Conservation (phyloP, 2,888 invertebrate species). For the Clostera curtula region DNA sequence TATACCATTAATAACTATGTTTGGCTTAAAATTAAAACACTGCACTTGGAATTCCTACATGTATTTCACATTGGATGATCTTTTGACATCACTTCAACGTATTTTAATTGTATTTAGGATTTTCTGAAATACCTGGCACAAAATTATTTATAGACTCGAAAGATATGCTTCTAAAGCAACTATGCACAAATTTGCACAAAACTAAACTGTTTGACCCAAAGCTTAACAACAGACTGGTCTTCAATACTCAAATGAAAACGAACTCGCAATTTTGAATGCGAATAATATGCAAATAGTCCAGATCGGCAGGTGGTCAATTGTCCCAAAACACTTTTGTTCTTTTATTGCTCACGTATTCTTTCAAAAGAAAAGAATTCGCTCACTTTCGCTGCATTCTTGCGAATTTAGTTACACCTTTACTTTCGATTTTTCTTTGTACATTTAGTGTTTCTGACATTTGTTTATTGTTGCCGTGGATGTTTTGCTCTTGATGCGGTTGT, state of each 20-base stretch:
- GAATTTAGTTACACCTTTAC: conserved; percentile 49
- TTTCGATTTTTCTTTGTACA: conserved; percentile 33
- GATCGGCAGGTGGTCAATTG: conserved; percentile 62
- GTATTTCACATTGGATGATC: too few species aligned
- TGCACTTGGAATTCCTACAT: too few species aligned
- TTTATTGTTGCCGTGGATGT: conserved; percentile 49
- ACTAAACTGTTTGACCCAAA: conserved; percentile 29
- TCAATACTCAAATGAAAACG: conserved; percentile 41
- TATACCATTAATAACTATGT: too few species aligned
- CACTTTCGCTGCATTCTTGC: conserved; percentile 62
- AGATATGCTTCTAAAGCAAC: background rate
- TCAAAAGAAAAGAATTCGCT: conserved; percentile 26
- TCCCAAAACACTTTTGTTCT: conserved; percentile 31
- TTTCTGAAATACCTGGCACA: too few species aligned
- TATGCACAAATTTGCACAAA: conserved; percentile 2
- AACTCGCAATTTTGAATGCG: conserved; percentile 43
- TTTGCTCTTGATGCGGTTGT: conserved; percentile 45
- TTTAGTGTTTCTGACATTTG: conserved; percentile 29
- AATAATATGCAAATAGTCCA: conserved; percentile 63
- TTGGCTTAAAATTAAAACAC: too few species aligned
- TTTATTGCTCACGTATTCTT: conserved; percentile 21
- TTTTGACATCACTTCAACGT: too few species aligned
- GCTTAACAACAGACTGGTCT: conserved; percentile 38
- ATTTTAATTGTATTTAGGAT: too few species aligned
- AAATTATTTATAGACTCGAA: too few species aligned